These are phyloP conservation scores for Motacilla alba DNA, from an alignment of 2,113 vertebrate species.

Conservation along the genomic window DNA sequence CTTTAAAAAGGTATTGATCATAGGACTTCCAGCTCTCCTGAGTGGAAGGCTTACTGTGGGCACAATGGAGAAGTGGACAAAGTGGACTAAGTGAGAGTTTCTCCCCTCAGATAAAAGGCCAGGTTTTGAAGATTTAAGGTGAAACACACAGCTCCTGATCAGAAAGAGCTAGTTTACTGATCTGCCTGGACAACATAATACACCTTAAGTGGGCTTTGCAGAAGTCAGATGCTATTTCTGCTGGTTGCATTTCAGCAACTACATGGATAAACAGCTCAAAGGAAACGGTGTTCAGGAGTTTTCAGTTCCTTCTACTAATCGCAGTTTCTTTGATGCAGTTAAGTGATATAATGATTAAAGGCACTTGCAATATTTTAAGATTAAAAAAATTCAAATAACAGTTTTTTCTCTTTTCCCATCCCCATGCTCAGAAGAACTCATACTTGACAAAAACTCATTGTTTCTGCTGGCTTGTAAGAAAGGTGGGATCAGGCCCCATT, in stretches of 20 bases:
- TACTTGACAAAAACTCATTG: background rate
- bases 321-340: background rate
- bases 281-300: background rate
- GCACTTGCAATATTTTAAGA: background rate
- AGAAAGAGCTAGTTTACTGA: background rate
- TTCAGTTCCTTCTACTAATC: background rate
- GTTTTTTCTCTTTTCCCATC: background rate
- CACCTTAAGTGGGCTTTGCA: background rate
- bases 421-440: background rate
- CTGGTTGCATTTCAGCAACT: background rate
- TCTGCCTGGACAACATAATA: background rate
- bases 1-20: background rate
- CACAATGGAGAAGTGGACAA: background rate
- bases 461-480: background rate
- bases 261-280: background rate
- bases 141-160: background rate
- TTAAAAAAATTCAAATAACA: background rate
- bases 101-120: background rate
- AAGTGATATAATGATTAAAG: conserved; percentile 6
- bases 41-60: background rate
- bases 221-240: background rate
- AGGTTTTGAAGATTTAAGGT: background rate
- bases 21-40: background rate
- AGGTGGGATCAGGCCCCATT: background rate
- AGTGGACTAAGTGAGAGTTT: background rate